Percentiles rank a stretch among this genome's conserved stretches.
Evolutionary conservation across 2,113 vertebrate genomes (phyloP).

Genomic region (Cyphomyrus discorhynchus): DNA sequence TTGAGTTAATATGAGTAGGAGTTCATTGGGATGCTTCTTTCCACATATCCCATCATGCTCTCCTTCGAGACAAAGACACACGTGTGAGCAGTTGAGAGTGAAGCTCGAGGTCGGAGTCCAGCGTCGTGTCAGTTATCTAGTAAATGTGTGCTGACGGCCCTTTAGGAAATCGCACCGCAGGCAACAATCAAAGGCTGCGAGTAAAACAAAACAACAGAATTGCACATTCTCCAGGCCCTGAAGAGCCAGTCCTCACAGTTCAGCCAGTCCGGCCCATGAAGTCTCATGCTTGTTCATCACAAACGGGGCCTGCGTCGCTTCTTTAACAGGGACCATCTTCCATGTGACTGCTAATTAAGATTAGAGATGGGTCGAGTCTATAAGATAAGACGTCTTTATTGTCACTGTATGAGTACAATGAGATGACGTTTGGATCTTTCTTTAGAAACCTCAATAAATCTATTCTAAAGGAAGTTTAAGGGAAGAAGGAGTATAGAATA

Average conservation of each 20-base stretch:
- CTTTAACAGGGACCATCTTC: not conserved
- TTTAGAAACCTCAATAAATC: too few species aligned
- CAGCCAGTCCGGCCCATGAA: not conserved
- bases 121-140: not conserved
- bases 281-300: not conserved
- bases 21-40: not conserved
- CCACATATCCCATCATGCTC: not conserved
- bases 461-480: too few species aligned
- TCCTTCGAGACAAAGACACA: not conserved
- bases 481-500: too few species aligned
- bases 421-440: too few species aligned
- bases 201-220: not conserved
- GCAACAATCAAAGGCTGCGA: not conserved
- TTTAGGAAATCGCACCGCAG: not conserved
- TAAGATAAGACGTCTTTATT: not conserved
- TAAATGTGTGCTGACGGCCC: not conserved
- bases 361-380: not conserved
- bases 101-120: not conserved
- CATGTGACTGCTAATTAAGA: not conserved
- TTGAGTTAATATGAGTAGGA: not conserved
- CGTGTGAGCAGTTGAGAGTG: not conserved
- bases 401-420: too few species aligned
- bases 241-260: not conserved
- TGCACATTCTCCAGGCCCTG: not conserved
- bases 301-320: not conserved